Evolutionary conservation across 2,888 invertebrate species (phyloP).

Genomic region (Ctena decussata): DNA sequence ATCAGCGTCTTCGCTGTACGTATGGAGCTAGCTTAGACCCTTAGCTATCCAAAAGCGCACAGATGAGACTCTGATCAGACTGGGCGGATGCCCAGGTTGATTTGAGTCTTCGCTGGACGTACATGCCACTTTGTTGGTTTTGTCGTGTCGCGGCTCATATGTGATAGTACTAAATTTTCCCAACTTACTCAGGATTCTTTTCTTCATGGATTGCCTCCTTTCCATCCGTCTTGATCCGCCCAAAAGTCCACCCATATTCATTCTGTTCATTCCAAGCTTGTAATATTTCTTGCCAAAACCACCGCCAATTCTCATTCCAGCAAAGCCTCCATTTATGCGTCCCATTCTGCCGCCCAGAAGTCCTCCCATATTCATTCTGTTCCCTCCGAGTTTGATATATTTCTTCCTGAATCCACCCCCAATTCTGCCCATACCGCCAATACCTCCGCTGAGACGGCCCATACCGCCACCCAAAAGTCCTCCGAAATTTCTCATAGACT

Average conservation of each 20-base stretch:
- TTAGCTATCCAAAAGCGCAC: no score
- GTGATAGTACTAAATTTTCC: no score
- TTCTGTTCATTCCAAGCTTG: neutral
- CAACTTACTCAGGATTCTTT: no score
- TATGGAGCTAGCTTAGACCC: no score
- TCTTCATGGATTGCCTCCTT: no score
- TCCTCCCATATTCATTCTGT: neutral
- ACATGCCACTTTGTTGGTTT: no score
- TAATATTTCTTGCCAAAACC: neutral
- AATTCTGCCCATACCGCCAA: slow-evolving; percentile 9
- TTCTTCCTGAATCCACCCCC: neutral
- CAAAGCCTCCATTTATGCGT: neutral
- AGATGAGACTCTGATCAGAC: no score
- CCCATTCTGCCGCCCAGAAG: neutral
- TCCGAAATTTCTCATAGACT: neutral
- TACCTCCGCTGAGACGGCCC: slow-evolving; percentile 1
- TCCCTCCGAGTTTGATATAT: neutral
- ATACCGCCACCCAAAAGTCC: neutral
- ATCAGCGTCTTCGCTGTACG: no score
- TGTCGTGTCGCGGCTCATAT: no score
- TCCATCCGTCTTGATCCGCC: no score
- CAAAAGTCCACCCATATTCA: neutral
- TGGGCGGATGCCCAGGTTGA: no score
- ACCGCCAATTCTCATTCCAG: neutral
- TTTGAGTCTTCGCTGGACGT: no score